A percentile compares a stretch with the other conserved stretches of the same genome.
phyloP scores from a whole-genome alignment of 2,888 invertebrate genomes.

The Coronaproctus castanopsis region DNA sequence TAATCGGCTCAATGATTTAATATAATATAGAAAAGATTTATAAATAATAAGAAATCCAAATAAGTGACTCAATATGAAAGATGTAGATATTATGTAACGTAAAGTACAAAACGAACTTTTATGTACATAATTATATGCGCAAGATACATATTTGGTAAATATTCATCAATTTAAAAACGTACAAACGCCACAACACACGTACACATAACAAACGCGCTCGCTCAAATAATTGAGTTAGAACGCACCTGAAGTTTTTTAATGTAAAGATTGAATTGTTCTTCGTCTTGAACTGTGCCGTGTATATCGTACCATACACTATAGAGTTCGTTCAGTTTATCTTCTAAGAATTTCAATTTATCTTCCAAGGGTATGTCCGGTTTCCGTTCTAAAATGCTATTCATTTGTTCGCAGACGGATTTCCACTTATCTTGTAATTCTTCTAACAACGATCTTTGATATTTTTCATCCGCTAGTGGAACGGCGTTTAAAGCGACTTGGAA shows the following conservation, averaged over 20 bases:
- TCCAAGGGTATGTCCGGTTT: slow-evolving; percentile 23
- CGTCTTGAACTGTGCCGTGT: slow-evolving; percentile 58
- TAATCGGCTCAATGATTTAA: no score
- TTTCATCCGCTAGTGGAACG: slow-evolving; percentile 64
- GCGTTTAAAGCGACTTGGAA: slow-evolving; percentile 59
- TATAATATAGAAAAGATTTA: no score
- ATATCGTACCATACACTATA: slow-evolving; percentile 45
- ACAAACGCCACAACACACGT: no score
- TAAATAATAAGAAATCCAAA: no score
- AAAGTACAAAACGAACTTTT: no score
- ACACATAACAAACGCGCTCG: no score
- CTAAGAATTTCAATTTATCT: slow-evolving; percentile 29
- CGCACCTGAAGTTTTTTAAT: slow-evolving; percentile 26
- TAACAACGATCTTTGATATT: slow-evolving; percentile 57
- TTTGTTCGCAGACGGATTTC: slow-evolving; percentile 26
- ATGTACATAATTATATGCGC: no score
- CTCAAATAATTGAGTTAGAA: no score
- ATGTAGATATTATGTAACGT: no score
- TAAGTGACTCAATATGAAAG: no score
- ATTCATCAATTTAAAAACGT: no score
- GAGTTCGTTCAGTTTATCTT: slow-evolving; percentile 55
- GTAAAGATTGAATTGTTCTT: slow-evolving; percentile 61
- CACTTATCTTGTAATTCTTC: slow-evolving; percentile 57
- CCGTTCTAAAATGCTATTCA: background rate
- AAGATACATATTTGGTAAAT: no score